Percentiles rank a stretch among this genome's conserved stretches.
These are phyloP conservation scores for Lampris megalopsis DNA, from an alignment of 2,113 vertebrate genomes.

Conservation along the genomic window DNA sequence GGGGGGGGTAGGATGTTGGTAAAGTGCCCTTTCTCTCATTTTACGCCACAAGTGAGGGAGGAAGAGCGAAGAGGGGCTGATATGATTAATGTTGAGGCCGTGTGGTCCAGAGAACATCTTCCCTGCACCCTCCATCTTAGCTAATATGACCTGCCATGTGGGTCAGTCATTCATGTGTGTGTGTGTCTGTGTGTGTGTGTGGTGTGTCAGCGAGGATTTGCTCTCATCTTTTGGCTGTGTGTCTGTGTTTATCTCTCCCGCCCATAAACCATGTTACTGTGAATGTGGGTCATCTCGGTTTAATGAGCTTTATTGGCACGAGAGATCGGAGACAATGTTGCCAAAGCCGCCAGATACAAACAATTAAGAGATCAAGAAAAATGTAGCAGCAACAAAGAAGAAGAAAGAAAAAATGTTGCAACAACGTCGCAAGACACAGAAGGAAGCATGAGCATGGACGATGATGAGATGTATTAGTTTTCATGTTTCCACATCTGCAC, in stretches of 20 bases:
- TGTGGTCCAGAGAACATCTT: slow-evolving; percentile 78
- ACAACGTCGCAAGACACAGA: no score
- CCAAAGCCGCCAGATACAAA: no score
- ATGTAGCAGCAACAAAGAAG: no score
- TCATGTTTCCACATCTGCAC: no score
- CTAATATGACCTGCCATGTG: slow-evolving; percentile 79
- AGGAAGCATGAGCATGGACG: no score
- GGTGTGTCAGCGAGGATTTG: not conserved
- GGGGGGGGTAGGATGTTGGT: slow-evolving; percentile 27
- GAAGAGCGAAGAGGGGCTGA: slow-evolving; percentile 55
- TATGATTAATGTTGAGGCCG: slow-evolving; percentile 75
- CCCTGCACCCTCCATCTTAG: slow-evolving; percentile 72
- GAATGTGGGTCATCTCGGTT: no score
- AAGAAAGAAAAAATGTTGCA: no score
- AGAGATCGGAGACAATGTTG: no score
- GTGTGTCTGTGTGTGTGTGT: slow-evolving; percentile 32
- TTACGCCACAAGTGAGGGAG: slow-evolving; percentile 61
- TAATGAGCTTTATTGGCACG: no score
- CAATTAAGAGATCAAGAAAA: no score
- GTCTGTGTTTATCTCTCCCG: not conserved
- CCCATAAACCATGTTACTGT: no score
- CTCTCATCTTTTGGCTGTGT: slow-evolving; percentile 7
- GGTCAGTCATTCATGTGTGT: slow-evolving; percentile 64
- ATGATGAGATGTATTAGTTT: no score
- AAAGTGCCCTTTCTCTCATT: slow-evolving; percentile 38